Evolutionary conservation across 2,113 vertebrate genomes (phyloP).

Genomic region (Tetraodon nigroviridis): DNA sequence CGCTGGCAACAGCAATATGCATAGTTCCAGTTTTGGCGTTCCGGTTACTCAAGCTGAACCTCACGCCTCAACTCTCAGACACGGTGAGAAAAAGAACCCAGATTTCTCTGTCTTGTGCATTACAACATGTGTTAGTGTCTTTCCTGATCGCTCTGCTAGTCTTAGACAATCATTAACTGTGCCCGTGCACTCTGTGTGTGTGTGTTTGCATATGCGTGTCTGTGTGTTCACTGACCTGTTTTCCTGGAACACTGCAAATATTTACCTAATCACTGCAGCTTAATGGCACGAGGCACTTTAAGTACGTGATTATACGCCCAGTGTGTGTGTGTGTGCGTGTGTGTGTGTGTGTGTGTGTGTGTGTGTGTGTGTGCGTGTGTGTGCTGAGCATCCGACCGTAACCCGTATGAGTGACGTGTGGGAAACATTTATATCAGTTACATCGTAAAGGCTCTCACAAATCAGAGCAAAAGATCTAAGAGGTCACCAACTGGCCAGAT

Average conservation of each 20-base stretch:
- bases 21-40: slow-evolving; percentile 90
- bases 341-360: no score
- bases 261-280: slow-evolving; percentile 40
- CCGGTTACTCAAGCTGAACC: slow-evolving; percentile 90
- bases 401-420: no score
- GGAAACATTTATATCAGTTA: no score
- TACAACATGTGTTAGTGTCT: slow-evolving; percentile 13
- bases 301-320: neutral
- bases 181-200: neutral
- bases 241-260: slow-evolving; percentile 40
- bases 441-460: no score
- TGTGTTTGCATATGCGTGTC: slow-evolving; percentile 3
- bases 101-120: slow-evolving; percentile 21
- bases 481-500: neutral
- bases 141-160: neutral
- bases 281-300: slow-evolving; percentile 7
- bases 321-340: neutral
- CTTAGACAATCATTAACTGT: slow-evolving; percentile 38
- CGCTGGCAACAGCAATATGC: slow-evolving; percentile 84
- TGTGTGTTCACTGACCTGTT: neutral
- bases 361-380: no score
- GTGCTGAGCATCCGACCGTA: no score
- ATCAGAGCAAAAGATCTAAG: no score
- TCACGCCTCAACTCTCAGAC: slow-evolving; percentile 88
- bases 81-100: slow-evolving; percentile 75